Evolutionary conservation across 2,888 invertebrate species (phyloP).

Genomic region (Dryocosmus kuriphilus): DNA sequence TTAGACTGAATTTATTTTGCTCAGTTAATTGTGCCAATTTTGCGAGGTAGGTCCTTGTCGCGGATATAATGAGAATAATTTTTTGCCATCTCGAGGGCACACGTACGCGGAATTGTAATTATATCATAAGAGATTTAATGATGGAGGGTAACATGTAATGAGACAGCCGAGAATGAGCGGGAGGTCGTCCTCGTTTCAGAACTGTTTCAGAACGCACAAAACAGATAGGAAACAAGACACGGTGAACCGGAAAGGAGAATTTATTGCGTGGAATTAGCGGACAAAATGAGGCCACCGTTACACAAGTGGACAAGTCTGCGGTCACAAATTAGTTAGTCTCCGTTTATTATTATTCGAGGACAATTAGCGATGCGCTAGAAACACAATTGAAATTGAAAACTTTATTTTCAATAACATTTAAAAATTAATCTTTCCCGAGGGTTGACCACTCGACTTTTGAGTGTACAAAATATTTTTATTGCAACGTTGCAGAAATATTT

Average conservation of each 20-base stretch:
- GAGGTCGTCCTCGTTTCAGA: slow-evolving; percentile 24
- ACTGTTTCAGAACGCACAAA: slow-evolving; percentile 17
- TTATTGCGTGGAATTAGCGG: slow-evolving; percentile 68
- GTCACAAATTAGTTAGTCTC: slow-evolving; percentile 29
- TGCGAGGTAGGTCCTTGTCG: neutral
- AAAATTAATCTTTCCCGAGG: too few relatives aligned
- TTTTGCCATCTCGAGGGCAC: slow-evolving; percentile 14
- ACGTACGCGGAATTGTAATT: slow-evolving; percentile 21
- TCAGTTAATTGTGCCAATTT: slow-evolving; percentile 12
- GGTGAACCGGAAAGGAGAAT: slow-evolving; percentile 65
- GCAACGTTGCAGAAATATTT: too few relatives aligned
- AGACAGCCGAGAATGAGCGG: slow-evolving; percentile 30
- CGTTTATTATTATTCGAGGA: slow-evolving; percentile 29
- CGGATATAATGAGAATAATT: slow-evolving; percentile 12
- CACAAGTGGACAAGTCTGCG: slow-evolving; percentile 17
- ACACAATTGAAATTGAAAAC: neutral
- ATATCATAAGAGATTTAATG: slow-evolving; percentile 32
- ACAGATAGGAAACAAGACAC: slow-evolving; percentile 22
- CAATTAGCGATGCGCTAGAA: slow-evolving; percentile 4
- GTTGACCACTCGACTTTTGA: too few relatives aligned
- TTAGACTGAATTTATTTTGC: too few relatives aligned
- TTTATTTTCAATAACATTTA: neutral
- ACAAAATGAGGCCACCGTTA: slow-evolving; percentile 61
- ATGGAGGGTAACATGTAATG: slow-evolving; percentile 23
- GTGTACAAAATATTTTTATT: too few relatives aligned